A percentile compares a stretch with the other conserved stretches of the same genome.
Conservation (phyloP, 2,888 invertebrate genomes). For the Saturnia pavonia region DNA sequence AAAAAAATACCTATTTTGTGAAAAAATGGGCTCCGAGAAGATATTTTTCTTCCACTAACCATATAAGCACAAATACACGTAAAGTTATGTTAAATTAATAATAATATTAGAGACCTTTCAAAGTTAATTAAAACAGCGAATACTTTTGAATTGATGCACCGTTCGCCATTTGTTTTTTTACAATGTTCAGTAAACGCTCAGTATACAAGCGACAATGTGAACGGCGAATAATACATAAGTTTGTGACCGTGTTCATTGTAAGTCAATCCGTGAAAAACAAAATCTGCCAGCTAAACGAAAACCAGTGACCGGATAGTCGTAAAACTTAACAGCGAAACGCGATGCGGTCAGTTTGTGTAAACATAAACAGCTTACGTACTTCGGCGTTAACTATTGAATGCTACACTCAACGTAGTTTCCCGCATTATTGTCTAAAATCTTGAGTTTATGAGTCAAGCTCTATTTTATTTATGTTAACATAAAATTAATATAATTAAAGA, state of each 20-base stretch:
- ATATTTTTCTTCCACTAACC: too few relatives aligned
- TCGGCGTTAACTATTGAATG: neutral
- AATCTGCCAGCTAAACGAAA: slow-evolving; percentile 7
- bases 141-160: too few relatives aligned
- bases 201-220: neutral
- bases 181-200: too few relatives aligned
- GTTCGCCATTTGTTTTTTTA: too few relatives aligned
- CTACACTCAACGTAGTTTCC: neutral
- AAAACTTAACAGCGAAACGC: neutral
- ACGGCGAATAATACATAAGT: neutral
- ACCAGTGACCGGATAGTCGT: slow-evolving; percentile 12
- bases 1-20: too few relatives aligned
- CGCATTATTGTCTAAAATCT: neutral
- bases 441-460: neutral
- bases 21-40: too few relatives aligned
- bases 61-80: too few relatives aligned
- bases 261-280: neutral
- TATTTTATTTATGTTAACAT: neutral
- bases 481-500: neutral
- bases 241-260: neutral
- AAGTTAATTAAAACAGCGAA: too few relatives aligned
- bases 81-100: too few relatives aligned
- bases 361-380: neutral
- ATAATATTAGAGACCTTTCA: too few relatives aligned
- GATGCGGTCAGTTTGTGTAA: slow-evolving; percentile 6